Percentiles rank a stretch among this genome's conserved stretches.
Conservation (phyloP, 2,113 vertebrate species). For the Meleagris gallopavo region DNA sequence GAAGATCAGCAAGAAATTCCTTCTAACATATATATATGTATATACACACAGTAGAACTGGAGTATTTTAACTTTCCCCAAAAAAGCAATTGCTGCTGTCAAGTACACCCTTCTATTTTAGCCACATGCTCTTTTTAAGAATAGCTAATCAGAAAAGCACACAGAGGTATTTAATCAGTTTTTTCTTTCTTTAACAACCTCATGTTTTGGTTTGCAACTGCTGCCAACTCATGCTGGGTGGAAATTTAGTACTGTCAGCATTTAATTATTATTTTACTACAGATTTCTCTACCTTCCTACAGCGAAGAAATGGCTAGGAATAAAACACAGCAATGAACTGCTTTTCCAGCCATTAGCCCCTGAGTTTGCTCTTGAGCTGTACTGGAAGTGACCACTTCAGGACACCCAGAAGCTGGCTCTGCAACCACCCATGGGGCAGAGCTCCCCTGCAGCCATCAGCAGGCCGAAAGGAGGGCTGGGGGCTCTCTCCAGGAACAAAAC, state of each 20-base stretch:
- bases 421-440: neutral
- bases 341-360: constrained; percentile 52
- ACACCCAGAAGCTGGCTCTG: neutral
- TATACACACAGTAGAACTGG: neutral
- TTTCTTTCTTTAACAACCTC: constrained; percentile 75
- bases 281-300: constrained; percentile 80
- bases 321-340: constrained; percentile 37
- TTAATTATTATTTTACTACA: constrained; percentile 85
- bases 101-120: constrained; percentile 76
- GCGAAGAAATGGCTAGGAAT: constrained; percentile 73
- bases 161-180: constrained; percentile 75
- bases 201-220: constrained; percentile 77
- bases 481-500: neutral
- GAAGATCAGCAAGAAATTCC: constrained; percentile 68
- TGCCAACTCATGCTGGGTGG: constrained; percentile 78
- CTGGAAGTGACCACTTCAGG: constrained; percentile 34
- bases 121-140: constrained; percentile 70
- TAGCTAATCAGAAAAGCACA: constrained; percentile 77
- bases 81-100: constrained; percentile 76
- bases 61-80: constrained; percentile 59
- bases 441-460: neutral
- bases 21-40: neutral
- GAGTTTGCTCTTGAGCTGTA: constrained; percentile 12
- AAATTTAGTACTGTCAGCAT: constrained; percentile 82
- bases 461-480: neutral